Evolutionary conservation across 2,113 vertebrate genomes (phyloP), one percentile per base, ranked within the genome.

Genomic region (Pelecanus crispus): DNA sequence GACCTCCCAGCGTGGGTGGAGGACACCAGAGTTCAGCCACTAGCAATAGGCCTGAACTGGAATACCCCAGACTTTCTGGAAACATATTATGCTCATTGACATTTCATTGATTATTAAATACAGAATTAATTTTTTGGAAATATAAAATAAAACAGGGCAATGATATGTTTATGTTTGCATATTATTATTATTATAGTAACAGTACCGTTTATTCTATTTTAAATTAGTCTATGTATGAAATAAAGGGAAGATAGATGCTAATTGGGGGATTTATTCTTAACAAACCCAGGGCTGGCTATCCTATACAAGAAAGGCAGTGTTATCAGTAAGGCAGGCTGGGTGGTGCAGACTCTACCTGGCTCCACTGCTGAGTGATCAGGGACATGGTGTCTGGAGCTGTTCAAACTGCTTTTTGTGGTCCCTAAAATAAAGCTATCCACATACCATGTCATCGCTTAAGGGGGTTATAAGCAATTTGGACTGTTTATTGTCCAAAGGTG

Each of bases 171-270:
- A n/a, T n/a, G n/a, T n/a, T n/a, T n/a, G n/a, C n/a, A n/a, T n/a
- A n/a, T n/a, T n/a, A n/a, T n/a, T n/a, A n/a, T n/a, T n/a, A n/a
- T 52, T 93, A 65, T 61, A 93, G 79, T 86, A 95, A 92, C 70
- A 68, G 66, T 55, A 56, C 31, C 29, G 32, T 68, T 85, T 85
- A 38, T 85, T 94, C 73, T 81, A 36, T 55, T 88, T 92, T 73
- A 61, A 91, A 55, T 81, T 74, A 58, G 66, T 63, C 13, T 67
- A 11, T 55, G 19, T 50, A 18, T 62, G 61, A 75, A 75, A 67
- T 5, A 85, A 26, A 47, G 50, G 14, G 50, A 79, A 53, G 50
- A 44, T 3, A 53, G 34, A 44, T 80, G 58, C 7, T 68, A 31
- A 45, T 0, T 77, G 24, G 17, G 9, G 4, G 24, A 61, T 42